Percentiles rank a stretch among this genome's conserved stretches.
Conservation (phyloP, 2,888 invertebrate genomes). For the Phaedon cochleariae region DNA sequence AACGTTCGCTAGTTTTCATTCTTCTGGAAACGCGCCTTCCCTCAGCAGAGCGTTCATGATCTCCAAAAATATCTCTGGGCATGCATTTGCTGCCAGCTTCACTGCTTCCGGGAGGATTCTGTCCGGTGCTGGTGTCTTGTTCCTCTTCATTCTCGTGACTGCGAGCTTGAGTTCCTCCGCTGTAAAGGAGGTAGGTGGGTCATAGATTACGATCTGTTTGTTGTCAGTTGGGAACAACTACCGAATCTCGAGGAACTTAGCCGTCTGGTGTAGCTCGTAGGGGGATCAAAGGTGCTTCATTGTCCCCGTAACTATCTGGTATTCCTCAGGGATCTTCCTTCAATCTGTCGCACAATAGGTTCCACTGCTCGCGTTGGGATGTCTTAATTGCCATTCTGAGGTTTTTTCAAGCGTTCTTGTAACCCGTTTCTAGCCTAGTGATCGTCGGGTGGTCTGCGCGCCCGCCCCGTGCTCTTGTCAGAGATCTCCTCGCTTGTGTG, state of each 20-base stretch:
- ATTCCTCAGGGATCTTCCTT: no score
- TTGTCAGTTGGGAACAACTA: slow-evolving; percentile 17
- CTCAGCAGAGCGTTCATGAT: no score
- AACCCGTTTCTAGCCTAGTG: not conserved
- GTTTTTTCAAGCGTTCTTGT: no score
- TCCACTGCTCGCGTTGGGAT: not conserved
- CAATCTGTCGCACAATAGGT: no score
- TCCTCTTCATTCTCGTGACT: slow-evolving; percentile 8
- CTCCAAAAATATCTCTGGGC: no score
- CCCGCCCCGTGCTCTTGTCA: not conserved
- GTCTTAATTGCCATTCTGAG: not conserved
- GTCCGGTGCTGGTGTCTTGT: slow-evolving; percentile 28
- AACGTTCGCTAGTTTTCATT: no score
- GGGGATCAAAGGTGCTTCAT: not conserved
- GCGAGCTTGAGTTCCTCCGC: slow-evolving; percentile 18
- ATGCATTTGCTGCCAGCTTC: not conserved
- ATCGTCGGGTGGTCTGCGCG: not conserved
- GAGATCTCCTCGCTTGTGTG: not conserved
- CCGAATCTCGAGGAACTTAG: no score
- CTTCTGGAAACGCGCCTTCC: no score
- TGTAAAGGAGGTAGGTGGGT: slow-evolving; percentile 7
- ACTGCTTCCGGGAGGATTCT: slow-evolving; percentile 22
- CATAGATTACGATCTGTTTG: not conserved
- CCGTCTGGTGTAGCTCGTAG: no score
- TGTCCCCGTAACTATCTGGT: not conserved